Conservation (phyloP, 2,888 invertebrate genomes). For the Malthinus seriepunctatus region DNA sequence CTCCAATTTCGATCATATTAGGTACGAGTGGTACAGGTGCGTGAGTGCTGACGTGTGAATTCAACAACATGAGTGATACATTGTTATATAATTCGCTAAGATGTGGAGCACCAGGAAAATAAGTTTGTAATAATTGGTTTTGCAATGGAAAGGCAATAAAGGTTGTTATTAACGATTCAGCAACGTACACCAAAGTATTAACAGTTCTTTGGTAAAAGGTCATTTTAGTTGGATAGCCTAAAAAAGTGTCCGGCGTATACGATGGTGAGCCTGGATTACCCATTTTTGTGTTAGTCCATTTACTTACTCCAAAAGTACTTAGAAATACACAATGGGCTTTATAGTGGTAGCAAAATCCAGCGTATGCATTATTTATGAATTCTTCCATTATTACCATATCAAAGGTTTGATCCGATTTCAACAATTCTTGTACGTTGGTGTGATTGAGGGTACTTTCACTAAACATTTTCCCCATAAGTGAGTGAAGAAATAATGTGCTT, state of each 20-base stretch:
- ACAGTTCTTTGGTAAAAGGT: conserved; percentile 1
- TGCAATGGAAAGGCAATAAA: conserved; percentile 18
- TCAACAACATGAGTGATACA: conserved; percentile 33
- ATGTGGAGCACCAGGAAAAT: conserved; percentile 31
- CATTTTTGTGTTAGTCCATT: conserved; percentile 35
- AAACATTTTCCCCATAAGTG: background rate
- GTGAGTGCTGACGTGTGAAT: conserved; percentile 34
- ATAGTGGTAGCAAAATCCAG: conserved; percentile 44
- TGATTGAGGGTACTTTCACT: background rate
- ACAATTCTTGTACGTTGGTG: background rate
- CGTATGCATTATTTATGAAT: conserved; percentile 40
- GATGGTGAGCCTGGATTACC: conserved; percentile 46
- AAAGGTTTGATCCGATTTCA: background rate
- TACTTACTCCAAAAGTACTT: conserved; percentile 36
- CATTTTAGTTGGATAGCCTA: conserved; percentile 28
- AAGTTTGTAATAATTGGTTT: conserved; percentile 29
- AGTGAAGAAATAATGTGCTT: no score
- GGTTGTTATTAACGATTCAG: background rate
- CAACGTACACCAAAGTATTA: background rate
- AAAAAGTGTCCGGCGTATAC: conserved; percentile 43
- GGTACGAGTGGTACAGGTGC: conserved; percentile 34
- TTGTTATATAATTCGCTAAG: conserved; percentile 24
- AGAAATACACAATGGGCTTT: conserved; percentile 46
- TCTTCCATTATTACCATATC: conserved; percentile 1
- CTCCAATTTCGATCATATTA: conserved; percentile 39